These are phyloP conservation scores for Drosophila triauraria DNA, from an alignment of 1,140 invertebrate species.

Conservation along the genomic window DNA sequence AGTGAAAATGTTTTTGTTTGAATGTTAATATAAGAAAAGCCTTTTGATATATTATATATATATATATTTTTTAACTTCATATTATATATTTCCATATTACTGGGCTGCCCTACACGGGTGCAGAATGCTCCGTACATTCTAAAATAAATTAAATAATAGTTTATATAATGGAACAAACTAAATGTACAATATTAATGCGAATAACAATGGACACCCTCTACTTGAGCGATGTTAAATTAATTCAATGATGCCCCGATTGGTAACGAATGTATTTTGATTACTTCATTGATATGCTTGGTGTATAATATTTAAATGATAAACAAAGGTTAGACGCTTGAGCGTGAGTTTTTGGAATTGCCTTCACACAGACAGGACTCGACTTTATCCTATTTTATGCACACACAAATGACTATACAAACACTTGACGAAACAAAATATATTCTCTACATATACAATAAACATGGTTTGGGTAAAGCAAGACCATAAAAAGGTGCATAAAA, in stretches of 20 bases:
- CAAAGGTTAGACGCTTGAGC: conserved; percentile 7
- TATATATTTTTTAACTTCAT: conserved; percentile 33
- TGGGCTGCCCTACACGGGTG: conserved; percentile 12
- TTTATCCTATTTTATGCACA: conserved; percentile 14
- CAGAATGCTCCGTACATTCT: conserved; percentile 11
- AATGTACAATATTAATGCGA: conserved; percentile 24
- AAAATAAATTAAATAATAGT: conserved; percentile 42
- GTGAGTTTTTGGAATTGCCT: conserved; percentile 44
- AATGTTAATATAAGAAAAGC: conserved; percentile 28
- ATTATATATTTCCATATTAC: conserved; percentile 26
- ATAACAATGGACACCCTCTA: conserved; percentile 31
- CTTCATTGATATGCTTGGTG: conserved; percentile 66
- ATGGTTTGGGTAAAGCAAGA: background rate
- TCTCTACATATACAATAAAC: conserved; percentile 30
- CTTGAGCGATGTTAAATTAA: conserved; percentile 2
- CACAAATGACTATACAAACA: conserved; percentile 50
- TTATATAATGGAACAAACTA: conserved; percentile 20
- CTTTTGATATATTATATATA: conserved; percentile 24
- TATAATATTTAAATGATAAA: conserved; percentile 32
- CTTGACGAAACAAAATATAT: conserved; percentile 23
- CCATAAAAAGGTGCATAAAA: conserved; percentile 26
- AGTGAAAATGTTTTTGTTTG: conserved; percentile 4
- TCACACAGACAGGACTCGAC: background rate
- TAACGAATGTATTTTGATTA: conserved; percentile 48
- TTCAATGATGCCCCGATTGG: conserved; percentile 9